A percentile compares a stretch with the other conserved stretches of the same genome.
Evolutionary conservation across 1,140 invertebrate species (phyloP).

Genomic region (Dendrolimus kikuchii): DNA sequence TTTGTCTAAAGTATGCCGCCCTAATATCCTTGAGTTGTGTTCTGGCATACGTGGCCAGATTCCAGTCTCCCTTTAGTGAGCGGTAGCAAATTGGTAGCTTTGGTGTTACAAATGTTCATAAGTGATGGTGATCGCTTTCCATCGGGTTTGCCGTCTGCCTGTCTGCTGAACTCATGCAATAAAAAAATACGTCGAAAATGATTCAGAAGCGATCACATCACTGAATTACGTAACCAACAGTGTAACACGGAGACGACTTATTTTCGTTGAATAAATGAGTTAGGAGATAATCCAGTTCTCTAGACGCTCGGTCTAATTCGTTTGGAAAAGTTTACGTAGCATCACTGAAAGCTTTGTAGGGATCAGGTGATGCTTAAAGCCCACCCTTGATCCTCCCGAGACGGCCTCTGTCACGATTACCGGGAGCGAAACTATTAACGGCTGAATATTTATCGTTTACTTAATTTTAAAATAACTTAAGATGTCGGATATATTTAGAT

Average conservation of each 20-base stretch:
- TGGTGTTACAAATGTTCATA: no score
- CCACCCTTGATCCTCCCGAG: conserved; percentile 18
- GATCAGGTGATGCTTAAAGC: conserved; percentile 23
- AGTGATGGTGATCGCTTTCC: no score
- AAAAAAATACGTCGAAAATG: no score
- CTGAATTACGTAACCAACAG: conserved; percentile 3
- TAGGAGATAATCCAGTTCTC: conserved; percentile 26
- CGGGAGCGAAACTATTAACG: conserved; percentile 8
- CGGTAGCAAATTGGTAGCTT: no score
- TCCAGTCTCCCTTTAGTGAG: no score
- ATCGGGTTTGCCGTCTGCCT: no score
- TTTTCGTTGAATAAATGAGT: conserved; percentile 18
- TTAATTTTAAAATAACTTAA: no score
- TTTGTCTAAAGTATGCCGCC: no score
- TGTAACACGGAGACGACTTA: conserved; percentile 10
- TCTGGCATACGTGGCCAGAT: no score
- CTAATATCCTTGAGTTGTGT: no score
- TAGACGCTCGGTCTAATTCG: conserved; percentile 26
- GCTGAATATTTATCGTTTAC: conserved; percentile 6
- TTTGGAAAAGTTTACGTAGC: conserved; percentile 23
- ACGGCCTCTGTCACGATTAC: conserved; percentile 20
- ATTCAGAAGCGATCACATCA: neutral
- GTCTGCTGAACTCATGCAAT: no score
- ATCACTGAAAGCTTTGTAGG: conserved; percentile 11
- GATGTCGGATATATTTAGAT: no score